A percentile compares a stretch with the other conserved stretches of the same genome.
Evolutionary conservation across 2,888 invertebrate genomes (phyloP).

Genomic region (Tinea trinotella): DNA sequence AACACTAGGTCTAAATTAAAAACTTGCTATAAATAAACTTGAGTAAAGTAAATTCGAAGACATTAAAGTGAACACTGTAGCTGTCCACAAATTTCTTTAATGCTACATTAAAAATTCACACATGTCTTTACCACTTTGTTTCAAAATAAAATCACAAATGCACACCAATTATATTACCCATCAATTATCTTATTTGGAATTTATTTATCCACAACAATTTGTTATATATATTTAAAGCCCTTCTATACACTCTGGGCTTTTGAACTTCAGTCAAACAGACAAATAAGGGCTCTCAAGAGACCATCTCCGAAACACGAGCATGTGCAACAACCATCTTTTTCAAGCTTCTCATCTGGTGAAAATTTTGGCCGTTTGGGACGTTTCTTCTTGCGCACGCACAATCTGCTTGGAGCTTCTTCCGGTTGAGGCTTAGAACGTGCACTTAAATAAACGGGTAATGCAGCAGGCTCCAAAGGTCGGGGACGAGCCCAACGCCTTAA

Average conservation of each 20-base stretch:
- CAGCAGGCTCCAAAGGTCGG: conserved; percentile 50
- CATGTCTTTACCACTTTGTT: too few species aligned
- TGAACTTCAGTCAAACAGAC: conserved; percentile 63
- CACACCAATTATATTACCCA: neutral
- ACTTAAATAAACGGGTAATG: conserved; percentile 58
- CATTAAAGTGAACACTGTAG: too few species aligned
- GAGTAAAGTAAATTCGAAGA: neutral
- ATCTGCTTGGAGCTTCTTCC: conserved; percentile 45
- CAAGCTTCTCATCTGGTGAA: conserved; percentile 47
- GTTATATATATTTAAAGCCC: neutral
- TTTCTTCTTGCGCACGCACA: conserved; percentile 41
- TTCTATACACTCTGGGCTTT: neutral
- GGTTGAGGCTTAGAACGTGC: conserved; percentile 46
- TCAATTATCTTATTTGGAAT: neutral
- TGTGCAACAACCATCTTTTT: conserved; percentile 53
- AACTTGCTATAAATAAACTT: too few species aligned
- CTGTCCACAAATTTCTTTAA: too few species aligned
- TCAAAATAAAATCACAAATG: too few species aligned
- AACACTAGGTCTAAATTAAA: neutral
- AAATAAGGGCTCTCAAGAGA: conserved; percentile 62
- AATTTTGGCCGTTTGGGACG: conserved; percentile 57
- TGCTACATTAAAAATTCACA: too few species aligned
- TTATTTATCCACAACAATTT: neutral
- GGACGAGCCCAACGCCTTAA: conserved; percentile 59
- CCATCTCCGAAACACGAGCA: conserved; percentile 63